Base-by-base conservation (phyloP, 2,888 invertebrate species). In the Melinaea menophilus region DNA sequence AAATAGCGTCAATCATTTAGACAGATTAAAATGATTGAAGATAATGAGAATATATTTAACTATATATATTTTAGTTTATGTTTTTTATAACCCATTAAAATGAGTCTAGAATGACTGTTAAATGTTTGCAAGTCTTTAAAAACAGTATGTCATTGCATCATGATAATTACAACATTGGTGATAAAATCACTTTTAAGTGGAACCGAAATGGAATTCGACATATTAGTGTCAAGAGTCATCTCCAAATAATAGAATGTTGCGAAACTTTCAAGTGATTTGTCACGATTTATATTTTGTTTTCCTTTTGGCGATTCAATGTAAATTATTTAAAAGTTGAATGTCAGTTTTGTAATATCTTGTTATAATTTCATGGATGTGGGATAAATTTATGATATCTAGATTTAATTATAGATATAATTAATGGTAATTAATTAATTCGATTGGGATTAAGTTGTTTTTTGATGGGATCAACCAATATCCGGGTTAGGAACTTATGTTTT, bases 201-300 rank as follows among this genome's bases (percentile, higher is more conserved):
- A 57, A 66, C 59, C 62, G 64, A 60, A 60, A 64, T 47, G 62
- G 56, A 63, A 62, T 69, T 62, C 46, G 60, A 67, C 67, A 73
- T 61, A 71, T 69, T 69, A 69, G 73, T 73, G 74, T 72, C 73
- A 73, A 73, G 72, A 67, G 69, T 58, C 66, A 61, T 64, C 66
- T 61, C 31, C 55, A 64, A 59, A 68, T 59, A 70, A 69, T 70
- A 69, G 66, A 66, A 33, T 47, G 56, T 72, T 69, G 62, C 55
- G 62, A 55, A 66, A 67, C 35, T n/a, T 55, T 61, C 56, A 62
- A 56, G 65, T 59, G 63, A 71, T 67, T 67, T 72, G 68, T 72
- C 69, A 69, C 69, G 68, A 69, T 62, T 61, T 48, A 61, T 57
- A 58, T 59, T 65, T 69, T 67, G 59, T 66, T 64, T 62, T 61